A percentile compares a stretch with the other conserved stretches of the same genome.
Conservation (phyloP, 2,113 vertebrate species). For the Podarcis muralis region DNA sequence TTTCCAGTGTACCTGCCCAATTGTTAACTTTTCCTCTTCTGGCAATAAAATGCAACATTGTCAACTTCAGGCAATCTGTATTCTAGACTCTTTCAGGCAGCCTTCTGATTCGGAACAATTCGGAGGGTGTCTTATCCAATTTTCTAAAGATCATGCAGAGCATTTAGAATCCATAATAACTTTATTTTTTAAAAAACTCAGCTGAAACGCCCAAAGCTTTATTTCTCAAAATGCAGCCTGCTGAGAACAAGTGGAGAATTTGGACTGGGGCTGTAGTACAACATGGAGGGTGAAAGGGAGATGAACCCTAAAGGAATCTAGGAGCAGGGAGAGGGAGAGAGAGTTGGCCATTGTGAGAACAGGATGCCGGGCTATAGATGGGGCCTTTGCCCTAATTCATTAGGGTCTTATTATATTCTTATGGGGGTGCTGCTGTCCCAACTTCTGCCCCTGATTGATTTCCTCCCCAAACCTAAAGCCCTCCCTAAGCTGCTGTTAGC, state of each 20-base stretch:
- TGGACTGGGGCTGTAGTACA: neutral
- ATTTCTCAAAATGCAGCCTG: neutral
- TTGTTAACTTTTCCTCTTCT: neutral
- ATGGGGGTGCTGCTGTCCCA: too few relatives aligned
- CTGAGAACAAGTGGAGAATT: neutral
- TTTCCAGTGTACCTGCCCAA: neutral
- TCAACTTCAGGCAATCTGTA: neutral
- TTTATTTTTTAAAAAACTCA: neutral
- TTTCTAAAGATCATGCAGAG: neutral
- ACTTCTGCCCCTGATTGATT: too few relatives aligned
- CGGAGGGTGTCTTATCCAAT: neutral
- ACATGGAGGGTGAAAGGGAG: too few relatives aligned
- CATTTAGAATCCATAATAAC: constrained; percentile 13
- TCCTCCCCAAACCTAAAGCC: neutral
- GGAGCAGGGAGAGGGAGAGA: too few relatives aligned
- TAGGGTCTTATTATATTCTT: too few relatives aligned
- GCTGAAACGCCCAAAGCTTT: neutral
- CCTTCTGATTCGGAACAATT: constrained; percentile 2
- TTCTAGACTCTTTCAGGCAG: neutral
- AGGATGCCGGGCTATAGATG: too few relatives aligned
- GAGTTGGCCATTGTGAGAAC: too few relatives aligned
- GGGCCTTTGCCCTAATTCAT: too few relatives aligned
- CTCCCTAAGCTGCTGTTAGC: neutral
- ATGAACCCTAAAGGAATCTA: too few relatives aligned
- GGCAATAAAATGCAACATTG: neutral